Evolutionary conservation across 2,888 invertebrate species (phyloP).

Genomic region (Phytoseiulus persimilis): DNA sequence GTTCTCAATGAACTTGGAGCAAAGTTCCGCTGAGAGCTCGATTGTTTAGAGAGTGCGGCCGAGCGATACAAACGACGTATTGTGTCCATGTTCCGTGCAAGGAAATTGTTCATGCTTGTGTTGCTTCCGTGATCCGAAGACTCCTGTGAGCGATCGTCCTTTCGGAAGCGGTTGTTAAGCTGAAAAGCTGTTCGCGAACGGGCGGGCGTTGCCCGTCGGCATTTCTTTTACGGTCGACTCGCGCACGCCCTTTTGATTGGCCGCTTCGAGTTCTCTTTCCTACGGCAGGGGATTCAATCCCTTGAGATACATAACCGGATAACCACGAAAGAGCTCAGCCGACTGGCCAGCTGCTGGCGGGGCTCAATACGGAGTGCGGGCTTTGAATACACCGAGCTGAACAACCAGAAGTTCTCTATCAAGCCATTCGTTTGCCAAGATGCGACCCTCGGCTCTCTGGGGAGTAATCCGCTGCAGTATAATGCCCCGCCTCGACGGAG

Average conservation of each 20-base stretch:
- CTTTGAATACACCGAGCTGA: neutral
- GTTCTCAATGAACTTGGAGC: no score
- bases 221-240: neutral
- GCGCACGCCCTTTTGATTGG: neutral
- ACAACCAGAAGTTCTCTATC: neutral
- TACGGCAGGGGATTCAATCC: neutral
- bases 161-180: neutral
- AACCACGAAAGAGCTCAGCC: neutral
- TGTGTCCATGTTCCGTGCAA: neutral
- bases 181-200: neutral
- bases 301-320: neutral
- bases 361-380: neutral
- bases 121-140: neutral
- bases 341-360: neutral
- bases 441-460: neutral
- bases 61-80: neutral
- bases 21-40: no score
- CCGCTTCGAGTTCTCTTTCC: neutral
- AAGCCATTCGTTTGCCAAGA: neutral
- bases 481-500: neutral
- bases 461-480: neutral
- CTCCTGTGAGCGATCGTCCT: neutral
- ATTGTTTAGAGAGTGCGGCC: no score
- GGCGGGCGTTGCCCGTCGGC: neutral
- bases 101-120: neutral